These are phyloP conservation scores for Periparus ater DNA, from an alignment of 2,797 vertebrate genomes.

Conservation along the genomic window DNA sequence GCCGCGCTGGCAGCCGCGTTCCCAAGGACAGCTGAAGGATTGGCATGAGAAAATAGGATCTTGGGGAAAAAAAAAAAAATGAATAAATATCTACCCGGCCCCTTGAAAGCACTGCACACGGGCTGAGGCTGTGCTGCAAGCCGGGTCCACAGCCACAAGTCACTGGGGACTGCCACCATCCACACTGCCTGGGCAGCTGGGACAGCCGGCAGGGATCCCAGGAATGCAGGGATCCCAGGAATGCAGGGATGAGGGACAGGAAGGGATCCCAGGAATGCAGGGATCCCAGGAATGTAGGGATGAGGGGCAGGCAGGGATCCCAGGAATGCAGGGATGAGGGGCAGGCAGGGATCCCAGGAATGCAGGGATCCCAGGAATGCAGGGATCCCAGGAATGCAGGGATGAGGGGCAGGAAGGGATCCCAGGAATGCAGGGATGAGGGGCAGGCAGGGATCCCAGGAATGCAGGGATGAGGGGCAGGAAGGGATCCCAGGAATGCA, in stretches of 20 bases:
- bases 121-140: neutral
- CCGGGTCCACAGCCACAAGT: neutral
- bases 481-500: neutral
- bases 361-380: neutral
- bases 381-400: neutral
- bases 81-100: neutral
- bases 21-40: neutral
- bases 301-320: neutral
- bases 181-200: neutral
- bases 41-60: conserved; percentile 27
- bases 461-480: too few species aligned
- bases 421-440: neutral
- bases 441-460: too few species aligned
- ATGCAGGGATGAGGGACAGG: neutral
- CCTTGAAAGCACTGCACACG: neutral
- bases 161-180: neutral
- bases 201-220: neutral
- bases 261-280: neutral
- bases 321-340: fast-evolving
- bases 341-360: neutral
- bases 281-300: neutral
- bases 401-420: neutral
- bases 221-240: neutral
- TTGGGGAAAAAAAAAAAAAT: neutral
- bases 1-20: neutral